Conservation (phyloP, 2,113 vertebrate species). For the Dendrocopos noguchii region DNA sequence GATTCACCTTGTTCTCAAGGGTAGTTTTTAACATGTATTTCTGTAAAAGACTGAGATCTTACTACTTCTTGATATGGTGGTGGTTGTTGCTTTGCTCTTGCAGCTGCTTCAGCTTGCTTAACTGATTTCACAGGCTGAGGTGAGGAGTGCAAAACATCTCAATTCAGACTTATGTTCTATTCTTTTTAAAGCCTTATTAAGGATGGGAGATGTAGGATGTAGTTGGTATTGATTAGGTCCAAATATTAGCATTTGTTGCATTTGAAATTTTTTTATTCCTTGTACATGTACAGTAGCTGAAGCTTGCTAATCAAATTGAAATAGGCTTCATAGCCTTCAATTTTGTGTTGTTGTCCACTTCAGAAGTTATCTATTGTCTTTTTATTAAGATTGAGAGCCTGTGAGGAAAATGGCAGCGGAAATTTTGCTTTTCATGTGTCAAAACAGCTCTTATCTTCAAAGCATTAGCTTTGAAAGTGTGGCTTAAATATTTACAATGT, state of each 20-base stretch:
- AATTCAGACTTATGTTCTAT: neutral
- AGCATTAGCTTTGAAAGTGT: neutral
- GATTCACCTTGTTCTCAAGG: neutral
- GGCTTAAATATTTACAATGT: constrained; percentile 48
- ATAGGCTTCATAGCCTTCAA: neutral
- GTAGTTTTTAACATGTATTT: neutral
- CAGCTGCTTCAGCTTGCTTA: constrained; percentile 16
- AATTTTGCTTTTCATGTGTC: neutral
- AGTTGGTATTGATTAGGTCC: neutral
- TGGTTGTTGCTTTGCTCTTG: neutral
- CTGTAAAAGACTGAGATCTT: neutral
- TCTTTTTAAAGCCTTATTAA: neutral
- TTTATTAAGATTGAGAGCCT: neutral
- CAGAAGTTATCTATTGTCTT: neutral
- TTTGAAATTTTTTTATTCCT: neutral
- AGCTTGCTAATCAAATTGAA: neutral
- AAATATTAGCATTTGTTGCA: neutral
- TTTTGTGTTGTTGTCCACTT: neutral
- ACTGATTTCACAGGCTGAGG: neutral
- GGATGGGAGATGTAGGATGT: neutral
- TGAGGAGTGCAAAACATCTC: constrained; percentile 1
- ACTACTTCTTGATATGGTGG: neutral
- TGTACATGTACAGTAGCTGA: neutral
- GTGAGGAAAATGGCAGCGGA: neutral
- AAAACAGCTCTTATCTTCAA: neutral